These are phyloP conservation scores for Uloborus diversus DNA, from an alignment of 1,140 invertebrate genomes.

Conservation along the genomic window DNA sequence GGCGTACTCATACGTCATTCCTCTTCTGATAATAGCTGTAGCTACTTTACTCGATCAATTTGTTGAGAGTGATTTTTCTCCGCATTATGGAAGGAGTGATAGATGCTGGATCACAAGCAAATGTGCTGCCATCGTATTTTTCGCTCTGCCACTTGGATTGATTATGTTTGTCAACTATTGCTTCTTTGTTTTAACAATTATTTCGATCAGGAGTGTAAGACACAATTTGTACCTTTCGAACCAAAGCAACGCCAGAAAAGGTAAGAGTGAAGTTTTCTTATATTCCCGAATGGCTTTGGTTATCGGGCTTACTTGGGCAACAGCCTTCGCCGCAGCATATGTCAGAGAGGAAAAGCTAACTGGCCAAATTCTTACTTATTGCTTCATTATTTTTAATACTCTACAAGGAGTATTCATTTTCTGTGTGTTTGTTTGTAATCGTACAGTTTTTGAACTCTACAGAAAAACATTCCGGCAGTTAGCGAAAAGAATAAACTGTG, in stretches of 20 bases:
- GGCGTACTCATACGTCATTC: slow-evolving; percentile 64
- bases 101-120: slow-evolving; percentile 66
- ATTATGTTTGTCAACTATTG: slow-evolving; percentile 64
- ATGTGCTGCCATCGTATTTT: slow-evolving; percentile 63
- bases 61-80: slow-evolving; percentile 42
- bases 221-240: slow-evolving; percentile 34
- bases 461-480: background rate
- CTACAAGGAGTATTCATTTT: slow-evolving; percentile 58
- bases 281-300: slow-evolving; percentile 66
- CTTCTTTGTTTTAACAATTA: slow-evolving; percentile 65
- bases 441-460: slow-evolving; percentile 27
- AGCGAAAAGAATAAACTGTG: background rate
- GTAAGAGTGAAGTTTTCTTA: slow-evolving; percentile 63
- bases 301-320: slow-evolving; percentile 67
- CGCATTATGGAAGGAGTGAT: slow-evolving; percentile 27
- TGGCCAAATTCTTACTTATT: slow-evolving; percentile 52
- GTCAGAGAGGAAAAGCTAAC: slow-evolving; percentile 60
- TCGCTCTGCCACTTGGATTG: slow-evolving; percentile 64
- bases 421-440: slow-evolving; percentile 56
- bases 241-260: slow-evolving; percentile 54
- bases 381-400: slow-evolving; percentile 58
- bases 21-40: slow-evolving; percentile 61
- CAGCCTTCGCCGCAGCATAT: slow-evolving; percentile 64
- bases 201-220: slow-evolving; percentile 61
- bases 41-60: slow-evolving; percentile 63